A percentile compares a stretch with the other conserved stretches of the same genome.
Evolutionary conservation across 2,797 vertebrate species (phyloP).

Genomic region (Xenopus petersii): DNA sequence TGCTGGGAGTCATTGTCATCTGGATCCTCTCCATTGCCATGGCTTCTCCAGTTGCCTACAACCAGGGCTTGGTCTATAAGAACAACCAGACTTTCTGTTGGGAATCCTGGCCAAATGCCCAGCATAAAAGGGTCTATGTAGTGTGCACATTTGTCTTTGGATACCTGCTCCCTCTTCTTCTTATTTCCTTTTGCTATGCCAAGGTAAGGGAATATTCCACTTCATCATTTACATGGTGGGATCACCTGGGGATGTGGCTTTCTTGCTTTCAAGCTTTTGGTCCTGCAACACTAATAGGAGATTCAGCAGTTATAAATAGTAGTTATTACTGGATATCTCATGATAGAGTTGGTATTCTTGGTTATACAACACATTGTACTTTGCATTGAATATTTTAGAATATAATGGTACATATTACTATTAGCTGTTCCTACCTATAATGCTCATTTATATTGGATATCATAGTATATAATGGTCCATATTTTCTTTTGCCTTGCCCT

Average conservation of each 20-base stretch:
- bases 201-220: conserved; percentile 74
- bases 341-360: too few relatives aligned
- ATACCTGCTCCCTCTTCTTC: conserved; percentile 87
- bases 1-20: conserved; percentile 82
- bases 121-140: conserved; percentile 85
- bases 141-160: conserved; percentile 92
- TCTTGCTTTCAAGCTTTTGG: too few relatives aligned
- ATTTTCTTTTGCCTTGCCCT: too few relatives aligned
- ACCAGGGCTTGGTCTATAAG: conserved; percentile 80
- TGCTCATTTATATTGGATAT: too few relatives aligned
- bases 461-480: too few relatives aligned
- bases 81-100: conserved; percentile 90
- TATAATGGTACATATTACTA: too few relatives aligned
- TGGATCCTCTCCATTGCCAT: conserved; percentile 88
- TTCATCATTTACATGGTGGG: not conserved
- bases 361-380: too few relatives aligned
- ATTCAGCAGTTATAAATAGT: too few relatives aligned
- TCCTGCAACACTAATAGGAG: too few relatives aligned
- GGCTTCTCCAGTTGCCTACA: conserved; percentile 87
- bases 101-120: conserved; percentile 84
- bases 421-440: too few relatives aligned
- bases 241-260: not conserved
- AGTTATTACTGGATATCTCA: too few relatives aligned
- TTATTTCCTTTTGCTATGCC: conserved; percentile 96
- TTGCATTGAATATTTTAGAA: too few relatives aligned